Evolutionary conservation across 92 coral and sea anemone genomes (phyloP).

Genomic region (Hydrozoanthus gracilis): DNA sequence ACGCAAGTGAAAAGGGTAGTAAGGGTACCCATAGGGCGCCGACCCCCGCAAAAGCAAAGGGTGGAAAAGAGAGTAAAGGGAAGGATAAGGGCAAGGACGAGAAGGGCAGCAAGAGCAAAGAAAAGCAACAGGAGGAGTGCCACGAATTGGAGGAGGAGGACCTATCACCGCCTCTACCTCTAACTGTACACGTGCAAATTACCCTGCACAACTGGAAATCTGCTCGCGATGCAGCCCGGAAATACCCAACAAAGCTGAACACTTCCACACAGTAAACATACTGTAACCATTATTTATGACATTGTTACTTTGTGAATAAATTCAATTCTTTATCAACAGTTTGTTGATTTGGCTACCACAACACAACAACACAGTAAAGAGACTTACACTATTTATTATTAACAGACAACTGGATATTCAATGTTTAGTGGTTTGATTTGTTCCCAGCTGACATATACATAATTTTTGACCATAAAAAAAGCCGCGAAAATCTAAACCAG

Average conservation of each 20-base stretch:
- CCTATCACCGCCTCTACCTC: conserved; percentile 74
- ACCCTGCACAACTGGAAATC: conserved; percentile 83
- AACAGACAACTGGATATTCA: no score
- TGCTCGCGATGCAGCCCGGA: conserved; percentile 84
- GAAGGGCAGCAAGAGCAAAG: conserved; percentile 75
- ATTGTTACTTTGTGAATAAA: neutral
- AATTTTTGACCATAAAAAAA: no score
- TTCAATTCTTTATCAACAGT: no score
- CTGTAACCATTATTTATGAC: neutral
- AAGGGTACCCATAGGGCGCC: conserved; percentile 74
- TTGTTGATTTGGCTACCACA: no score
- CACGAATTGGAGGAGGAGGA: conserved; percentile 75
- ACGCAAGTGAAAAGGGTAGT: conserved; percentile 63
- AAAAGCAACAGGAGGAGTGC: conserved; percentile 79
- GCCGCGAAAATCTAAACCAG: no score
- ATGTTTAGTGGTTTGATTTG: no score
- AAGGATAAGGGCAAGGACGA: conserved; percentile 71
- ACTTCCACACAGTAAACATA: neutral
- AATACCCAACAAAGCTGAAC: conserved; percentile 29
- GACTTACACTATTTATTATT: no score
- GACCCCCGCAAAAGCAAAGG: conserved; percentile 66
- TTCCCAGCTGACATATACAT: no score
- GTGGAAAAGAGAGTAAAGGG: conserved; percentile 68
- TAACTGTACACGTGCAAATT: conserved; percentile 68
- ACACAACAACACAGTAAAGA: no score